Evolutionary conservation across 2,113 vertebrate species (phyloP).

Genomic region (Protobothrops flavoviridis): DNA sequence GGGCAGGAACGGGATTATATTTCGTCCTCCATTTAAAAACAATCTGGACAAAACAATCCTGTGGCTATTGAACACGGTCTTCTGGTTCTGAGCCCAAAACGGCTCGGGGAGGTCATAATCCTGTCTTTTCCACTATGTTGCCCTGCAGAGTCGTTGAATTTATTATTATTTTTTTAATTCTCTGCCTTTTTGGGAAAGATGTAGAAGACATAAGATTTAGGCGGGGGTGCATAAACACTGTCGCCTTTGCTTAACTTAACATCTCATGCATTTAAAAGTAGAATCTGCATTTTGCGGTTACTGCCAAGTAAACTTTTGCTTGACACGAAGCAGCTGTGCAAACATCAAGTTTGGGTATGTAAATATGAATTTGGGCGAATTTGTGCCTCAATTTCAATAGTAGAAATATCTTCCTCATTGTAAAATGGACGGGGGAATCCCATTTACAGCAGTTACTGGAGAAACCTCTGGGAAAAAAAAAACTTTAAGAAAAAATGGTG

Average conservation of each 20-base stretch:
- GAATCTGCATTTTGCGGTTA: background rate
- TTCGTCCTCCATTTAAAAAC: background rate
- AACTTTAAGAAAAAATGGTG: background rate
- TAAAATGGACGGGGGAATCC: too few species aligned
- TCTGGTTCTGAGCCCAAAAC: background rate
- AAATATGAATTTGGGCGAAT: background rate
- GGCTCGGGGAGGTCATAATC: background rate
- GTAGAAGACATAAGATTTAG: background rate
- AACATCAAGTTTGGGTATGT: background rate
- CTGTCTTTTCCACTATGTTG: background rate
- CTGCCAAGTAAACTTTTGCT: background rate
- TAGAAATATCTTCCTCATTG: background rate
- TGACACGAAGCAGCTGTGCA: background rate
- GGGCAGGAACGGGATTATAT: background rate
- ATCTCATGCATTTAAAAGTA: background rate
- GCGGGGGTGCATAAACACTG: background rate
- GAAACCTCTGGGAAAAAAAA: background rate
- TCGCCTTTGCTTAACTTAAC: background rate
- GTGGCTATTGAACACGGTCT: background rate
- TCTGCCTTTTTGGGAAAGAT: background rate
- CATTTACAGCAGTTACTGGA: background rate
- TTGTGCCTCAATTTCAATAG: background rate
- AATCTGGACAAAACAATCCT: background rate
- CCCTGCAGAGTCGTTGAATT: background rate
- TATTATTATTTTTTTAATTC: background rate